These are phyloP conservation scores for Formica selysi DNA, from an alignment of 1,140 invertebrate species.

Conservation along the genomic window DNA sequence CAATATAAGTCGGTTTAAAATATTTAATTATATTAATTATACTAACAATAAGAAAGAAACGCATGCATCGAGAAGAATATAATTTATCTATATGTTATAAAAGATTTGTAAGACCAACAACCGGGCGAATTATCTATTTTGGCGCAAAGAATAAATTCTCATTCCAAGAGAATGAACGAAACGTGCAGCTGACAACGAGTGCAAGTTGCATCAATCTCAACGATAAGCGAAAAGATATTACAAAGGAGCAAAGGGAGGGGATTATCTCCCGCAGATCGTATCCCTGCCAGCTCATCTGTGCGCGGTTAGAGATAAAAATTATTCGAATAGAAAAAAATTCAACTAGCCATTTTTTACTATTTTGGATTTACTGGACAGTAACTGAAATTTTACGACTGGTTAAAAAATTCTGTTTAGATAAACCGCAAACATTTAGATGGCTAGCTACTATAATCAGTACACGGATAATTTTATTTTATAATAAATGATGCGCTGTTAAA, in stretches of 20 bases:
- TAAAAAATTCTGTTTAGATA: no score
- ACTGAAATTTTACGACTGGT: no score
- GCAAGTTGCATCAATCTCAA: not conserved
- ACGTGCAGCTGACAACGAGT: not conserved
- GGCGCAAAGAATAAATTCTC: not conserved
- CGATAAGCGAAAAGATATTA: not conserved
- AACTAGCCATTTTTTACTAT: no score
- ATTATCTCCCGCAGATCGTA: not conserved
- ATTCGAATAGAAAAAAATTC: conserved; percentile 1
- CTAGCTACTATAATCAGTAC: no score
- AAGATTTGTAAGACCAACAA: not conserved
- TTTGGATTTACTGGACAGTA: no score
- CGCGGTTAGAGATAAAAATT: not conserved
- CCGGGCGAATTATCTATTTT: not conserved
- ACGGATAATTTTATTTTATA: no score
- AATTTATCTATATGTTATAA: conserved; percentile 1
- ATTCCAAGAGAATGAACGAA: not conserved
- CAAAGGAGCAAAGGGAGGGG: no score
- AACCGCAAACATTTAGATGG: no score
- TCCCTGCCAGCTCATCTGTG: not conserved
- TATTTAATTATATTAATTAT: not conserved
- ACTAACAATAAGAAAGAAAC: not conserved
- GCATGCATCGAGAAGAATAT: not conserved
- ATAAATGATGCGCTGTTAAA: no score
- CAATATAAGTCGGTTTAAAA: not conserved